Conservation (phyloP, 2,113 vertebrate genomes). For the Anolis sagrei region DNA sequence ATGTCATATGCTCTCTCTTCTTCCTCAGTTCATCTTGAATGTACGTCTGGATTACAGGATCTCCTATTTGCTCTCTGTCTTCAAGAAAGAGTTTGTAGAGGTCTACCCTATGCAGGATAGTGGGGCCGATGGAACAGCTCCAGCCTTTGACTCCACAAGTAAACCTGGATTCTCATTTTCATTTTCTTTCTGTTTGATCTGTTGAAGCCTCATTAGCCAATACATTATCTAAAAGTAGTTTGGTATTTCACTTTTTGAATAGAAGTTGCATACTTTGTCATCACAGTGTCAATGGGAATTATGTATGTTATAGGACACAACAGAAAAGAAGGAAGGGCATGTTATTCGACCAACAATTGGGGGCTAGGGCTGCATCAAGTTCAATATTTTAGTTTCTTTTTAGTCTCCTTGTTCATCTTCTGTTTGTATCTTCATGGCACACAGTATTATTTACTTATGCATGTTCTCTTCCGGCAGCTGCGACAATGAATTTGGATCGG, state of each 20-base stretch:
- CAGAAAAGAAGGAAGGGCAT: neutral
- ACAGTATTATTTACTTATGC: conserved; percentile 10
- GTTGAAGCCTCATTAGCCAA: neutral
- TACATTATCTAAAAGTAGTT: neutral
- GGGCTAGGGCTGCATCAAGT: neutral
- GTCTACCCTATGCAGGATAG: conserved; percentile 94
- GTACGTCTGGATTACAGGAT: conserved; percentile 97
- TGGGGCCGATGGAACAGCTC: conserved; percentile 86
- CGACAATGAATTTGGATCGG: conserved; percentile 90
- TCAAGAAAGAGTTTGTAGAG: conserved; percentile 98
- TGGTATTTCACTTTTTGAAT: neutral
- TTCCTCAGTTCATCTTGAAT: conserved; percentile 93
- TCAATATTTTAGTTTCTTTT: neutral
- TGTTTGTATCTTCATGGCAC: neutral
- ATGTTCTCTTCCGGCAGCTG: conserved; percentile 70
- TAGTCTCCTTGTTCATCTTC: neutral
- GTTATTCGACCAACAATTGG: neutral
- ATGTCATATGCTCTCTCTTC: conserved; percentile 11
- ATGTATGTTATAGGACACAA: neutral
- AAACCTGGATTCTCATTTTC: conserved; percentile 52
- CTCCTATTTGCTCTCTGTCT: conserved; percentile 95
- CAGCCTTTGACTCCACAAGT: conserved; percentile 90
- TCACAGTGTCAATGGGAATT: neutral
- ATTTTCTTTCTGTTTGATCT: neutral
- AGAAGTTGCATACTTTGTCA: neutral